These are phyloP conservation scores for Anoplopoma fimbria DNA, from an alignment of 2,113 vertebrate genomes.

Conservation along the genomic window DNA sequence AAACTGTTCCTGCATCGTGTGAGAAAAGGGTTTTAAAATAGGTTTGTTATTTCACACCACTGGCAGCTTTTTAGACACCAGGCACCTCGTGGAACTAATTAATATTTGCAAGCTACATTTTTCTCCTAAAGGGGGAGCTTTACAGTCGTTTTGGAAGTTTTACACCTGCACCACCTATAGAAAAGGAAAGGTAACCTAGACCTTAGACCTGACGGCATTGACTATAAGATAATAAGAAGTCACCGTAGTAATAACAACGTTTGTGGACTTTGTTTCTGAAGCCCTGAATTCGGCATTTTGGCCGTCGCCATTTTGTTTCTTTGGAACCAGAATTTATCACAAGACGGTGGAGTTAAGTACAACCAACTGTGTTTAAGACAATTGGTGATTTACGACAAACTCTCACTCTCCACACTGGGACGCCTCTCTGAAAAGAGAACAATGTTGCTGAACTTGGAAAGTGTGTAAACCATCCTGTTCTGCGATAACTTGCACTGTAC, in stretches of 20 bases:
- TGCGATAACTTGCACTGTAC: neutral
- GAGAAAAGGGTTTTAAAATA: conserved; percentile 1
- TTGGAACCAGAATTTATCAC: no score
- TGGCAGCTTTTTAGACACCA: neutral
- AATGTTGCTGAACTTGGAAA: neutral
- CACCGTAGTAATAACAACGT: no score
- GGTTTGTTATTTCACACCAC: conserved; percentile 13
- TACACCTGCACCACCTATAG: neutral
- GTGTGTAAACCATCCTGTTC: neutral
- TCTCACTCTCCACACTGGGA: neutral
- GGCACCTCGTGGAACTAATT: neutral
- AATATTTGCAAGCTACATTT: neutral
- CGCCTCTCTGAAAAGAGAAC: neutral
- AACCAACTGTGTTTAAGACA: neutral
- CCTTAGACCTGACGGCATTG: no score
- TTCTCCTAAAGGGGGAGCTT: neutral
- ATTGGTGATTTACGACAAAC: neutral
- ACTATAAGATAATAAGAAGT: neutral
- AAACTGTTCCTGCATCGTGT: neutral
- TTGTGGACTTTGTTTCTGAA: neutral
- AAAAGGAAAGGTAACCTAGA: neutral
- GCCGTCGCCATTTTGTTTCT: no score
- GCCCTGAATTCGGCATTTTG: neutral
- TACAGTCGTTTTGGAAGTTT: neutral
- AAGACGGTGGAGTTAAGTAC: no score